A percentile compares a stretch with the other conserved stretches of the same genome.
These are phyloP conservation scores for Oceanites oceanicus DNA, from an alignment of 2,113 vertebrate genomes.

Conservation along the genomic window DNA sequence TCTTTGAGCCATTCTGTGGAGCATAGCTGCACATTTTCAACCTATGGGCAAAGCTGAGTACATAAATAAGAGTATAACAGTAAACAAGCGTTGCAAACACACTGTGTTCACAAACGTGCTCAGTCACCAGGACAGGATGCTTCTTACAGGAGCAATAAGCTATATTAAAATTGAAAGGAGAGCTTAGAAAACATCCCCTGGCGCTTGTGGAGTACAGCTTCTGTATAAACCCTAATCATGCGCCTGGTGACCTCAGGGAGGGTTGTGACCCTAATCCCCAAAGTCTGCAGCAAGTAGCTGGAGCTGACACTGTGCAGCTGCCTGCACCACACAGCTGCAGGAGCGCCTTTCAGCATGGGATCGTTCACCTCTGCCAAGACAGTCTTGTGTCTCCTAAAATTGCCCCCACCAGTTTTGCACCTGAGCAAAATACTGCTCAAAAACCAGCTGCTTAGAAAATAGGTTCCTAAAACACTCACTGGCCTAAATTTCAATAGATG, in stretches of 20 bases:
- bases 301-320: not conserved
- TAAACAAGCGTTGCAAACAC: not conserved
- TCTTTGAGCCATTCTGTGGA: not conserved
- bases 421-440: not conserved
- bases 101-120: not conserved
- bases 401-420: not conserved
- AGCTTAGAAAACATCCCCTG: not conserved
- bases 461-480: not conserved
- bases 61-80: not conserved
- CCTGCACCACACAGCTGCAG: not conserved
- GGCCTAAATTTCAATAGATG: not conserved
- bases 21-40: not conserved
- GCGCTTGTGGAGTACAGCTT: not conserved
- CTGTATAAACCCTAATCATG: not conserved
- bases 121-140: not conserved
- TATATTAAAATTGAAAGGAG: not conserved
- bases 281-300: not conserved
- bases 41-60: not conserved
- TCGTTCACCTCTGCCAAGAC: not conserved
- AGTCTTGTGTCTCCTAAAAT: not conserved
- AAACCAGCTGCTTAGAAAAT: not conserved
- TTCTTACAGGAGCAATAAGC: not conserved
- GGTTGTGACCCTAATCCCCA: too few species aligned
- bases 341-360: accelerated
- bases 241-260: accelerated